phyloP scores from a whole-genome alignment of 2,797 vertebrate species.

The Hylomyscus alleni region DNA sequence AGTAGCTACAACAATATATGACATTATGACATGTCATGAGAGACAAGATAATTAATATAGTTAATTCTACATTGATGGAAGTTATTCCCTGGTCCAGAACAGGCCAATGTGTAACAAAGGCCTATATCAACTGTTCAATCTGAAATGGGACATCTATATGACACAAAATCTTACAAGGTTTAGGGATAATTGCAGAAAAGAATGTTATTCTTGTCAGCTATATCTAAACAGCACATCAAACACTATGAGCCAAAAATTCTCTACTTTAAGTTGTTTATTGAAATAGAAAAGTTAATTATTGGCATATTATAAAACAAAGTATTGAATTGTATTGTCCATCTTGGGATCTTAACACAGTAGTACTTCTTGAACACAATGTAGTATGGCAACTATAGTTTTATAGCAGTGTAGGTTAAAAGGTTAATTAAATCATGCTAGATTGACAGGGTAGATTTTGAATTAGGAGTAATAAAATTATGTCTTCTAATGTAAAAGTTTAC shows the following conservation, averaged over 20 bases:
- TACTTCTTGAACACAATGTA: neutral
- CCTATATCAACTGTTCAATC: neutral
- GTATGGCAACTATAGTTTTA: neutral
- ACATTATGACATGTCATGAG: neutral
- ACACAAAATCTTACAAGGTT: neutral
- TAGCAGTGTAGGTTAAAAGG: neutral
- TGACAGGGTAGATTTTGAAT: neutral
- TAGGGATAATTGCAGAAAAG: neutral
- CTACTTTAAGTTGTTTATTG: neutral
- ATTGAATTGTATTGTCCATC: neutral
- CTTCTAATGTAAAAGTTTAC: neutral
- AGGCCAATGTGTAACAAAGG: neutral
- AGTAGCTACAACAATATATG: neutral
- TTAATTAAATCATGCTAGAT: neutral
- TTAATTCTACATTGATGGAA: neutral
- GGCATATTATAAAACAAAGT: neutral
- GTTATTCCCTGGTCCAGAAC: neutral
- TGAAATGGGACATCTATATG: neutral
- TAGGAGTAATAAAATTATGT: neutral
- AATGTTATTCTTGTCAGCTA: neutral
- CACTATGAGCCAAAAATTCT: neutral
- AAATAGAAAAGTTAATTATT: neutral
- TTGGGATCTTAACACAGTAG: neutral
- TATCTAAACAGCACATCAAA: neutral
- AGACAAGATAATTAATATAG: neutral